phyloP scores from a whole-genome alignment of 92 coral and sea anemone species.

The Muricea muricata region DNA sequence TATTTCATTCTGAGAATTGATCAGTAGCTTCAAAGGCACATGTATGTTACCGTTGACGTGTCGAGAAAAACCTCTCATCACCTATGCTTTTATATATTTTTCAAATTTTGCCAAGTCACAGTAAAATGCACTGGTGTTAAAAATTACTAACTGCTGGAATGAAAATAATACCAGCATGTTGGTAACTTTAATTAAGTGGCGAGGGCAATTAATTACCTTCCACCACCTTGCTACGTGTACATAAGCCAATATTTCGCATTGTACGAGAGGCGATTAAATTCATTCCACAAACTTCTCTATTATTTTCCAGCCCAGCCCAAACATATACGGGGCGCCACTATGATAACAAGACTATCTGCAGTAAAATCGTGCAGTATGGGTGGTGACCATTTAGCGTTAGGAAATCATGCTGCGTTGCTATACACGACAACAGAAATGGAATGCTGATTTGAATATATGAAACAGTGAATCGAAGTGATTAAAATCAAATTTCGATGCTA shows the following conservation, averaged over 20 bases:
- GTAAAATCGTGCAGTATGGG: conserved; percentile 21
- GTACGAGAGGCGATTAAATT: background rate
- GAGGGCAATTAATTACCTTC: background rate
- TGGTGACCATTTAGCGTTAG: conserved; percentile 4
- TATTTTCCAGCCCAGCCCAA: background rate
- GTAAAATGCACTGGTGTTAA: background rate
- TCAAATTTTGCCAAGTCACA: too few relatives aligned
- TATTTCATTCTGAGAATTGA: too few relatives aligned
- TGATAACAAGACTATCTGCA: conserved; percentile 7
- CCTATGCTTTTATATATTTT: too few relatives aligned
- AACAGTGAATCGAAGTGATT: background rate
- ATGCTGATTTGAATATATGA: background rate
- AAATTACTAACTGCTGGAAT: background rate
- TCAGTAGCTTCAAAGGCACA: too few relatives aligned
- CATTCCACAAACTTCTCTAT: background rate
- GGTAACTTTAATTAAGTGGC: background rate
- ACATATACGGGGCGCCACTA: background rate
- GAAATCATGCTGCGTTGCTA: conserved; percentile 34
- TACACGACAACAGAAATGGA: background rate
- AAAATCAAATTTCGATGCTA: background rate
- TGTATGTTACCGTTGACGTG: too few relatives aligned
- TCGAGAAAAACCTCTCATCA: too few relatives aligned
- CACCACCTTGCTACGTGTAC: background rate
- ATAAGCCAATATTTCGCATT: conserved; percentile 18
- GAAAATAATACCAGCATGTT: background rate